phyloP scores from a whole-genome alignment of 2,113 vertebrate genomes.

The Phyllopteryx taeniolatus region DNA sequence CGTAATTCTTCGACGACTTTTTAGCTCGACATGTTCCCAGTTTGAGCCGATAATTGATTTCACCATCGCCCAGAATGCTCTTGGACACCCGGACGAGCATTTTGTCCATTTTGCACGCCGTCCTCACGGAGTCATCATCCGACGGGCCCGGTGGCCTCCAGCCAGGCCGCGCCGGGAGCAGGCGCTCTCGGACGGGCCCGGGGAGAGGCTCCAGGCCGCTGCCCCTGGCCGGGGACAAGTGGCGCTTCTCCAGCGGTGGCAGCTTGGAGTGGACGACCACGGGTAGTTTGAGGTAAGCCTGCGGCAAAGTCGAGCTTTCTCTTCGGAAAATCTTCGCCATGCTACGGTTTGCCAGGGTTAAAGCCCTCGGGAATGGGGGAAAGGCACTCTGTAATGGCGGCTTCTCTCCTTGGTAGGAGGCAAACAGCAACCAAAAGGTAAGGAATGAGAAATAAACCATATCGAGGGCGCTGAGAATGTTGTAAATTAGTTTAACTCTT shows the following conservation, averaged over 20 bases:
- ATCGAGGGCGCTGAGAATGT: not conserved
- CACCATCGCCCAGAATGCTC: slow-evolving; percentile 24
- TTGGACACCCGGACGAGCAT: slow-evolving; percentile 59
- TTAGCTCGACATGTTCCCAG: slow-evolving; percentile 60
- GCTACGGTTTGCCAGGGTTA: not conserved
- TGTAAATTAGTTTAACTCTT: not conserved
- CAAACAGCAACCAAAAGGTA: not conserved
- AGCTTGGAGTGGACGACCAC: slow-evolving; percentile 44
- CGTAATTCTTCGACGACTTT: slow-evolving; percentile 15
- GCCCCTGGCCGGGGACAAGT: slow-evolving; percentile 41
- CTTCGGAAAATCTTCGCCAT: not conserved
- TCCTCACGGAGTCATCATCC: slow-evolving; percentile 11
- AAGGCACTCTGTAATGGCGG: not conserved
- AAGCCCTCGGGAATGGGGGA: not conserved
- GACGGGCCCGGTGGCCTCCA: not conserved
- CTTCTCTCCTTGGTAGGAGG: not conserved
- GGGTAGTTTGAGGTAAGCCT: slow-evolving; percentile 55
- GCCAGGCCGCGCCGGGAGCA: slow-evolving; percentile 34
- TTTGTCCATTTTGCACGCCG: slow-evolving; percentile 40
- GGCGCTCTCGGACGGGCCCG: slow-evolving; percentile 21
- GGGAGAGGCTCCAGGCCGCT: slow-evolving; percentile 44
- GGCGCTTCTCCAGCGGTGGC: slow-evolving; percentile 50
- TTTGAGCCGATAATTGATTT: slow-evolving; percentile 7
- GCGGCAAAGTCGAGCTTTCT: slow-evolving; percentile 1
- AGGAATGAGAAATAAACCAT: not conserved